Evolutionary conservation across 1,140 invertebrate species (phyloP), one percentile per base, ranked within the genome.

Genomic region (Drosophila paulistorum): DNA sequence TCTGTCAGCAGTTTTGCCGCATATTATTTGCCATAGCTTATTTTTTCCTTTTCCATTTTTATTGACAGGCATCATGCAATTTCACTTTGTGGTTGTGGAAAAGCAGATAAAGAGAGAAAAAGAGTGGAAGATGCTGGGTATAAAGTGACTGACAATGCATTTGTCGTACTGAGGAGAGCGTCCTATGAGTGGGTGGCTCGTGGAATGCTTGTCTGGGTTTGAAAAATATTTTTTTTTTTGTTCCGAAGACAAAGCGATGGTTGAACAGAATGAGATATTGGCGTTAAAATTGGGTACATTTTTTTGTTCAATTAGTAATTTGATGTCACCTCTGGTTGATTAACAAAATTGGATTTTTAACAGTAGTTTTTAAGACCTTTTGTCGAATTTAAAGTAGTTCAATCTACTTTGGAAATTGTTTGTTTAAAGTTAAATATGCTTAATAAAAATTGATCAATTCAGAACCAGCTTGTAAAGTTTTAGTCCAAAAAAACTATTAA

Each of bases 51-150:
- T 35, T 59, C 30, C 17, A 17, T 59, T 37, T 64, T 54, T 64
- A 64, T 64, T 64, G 62, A 64, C 62, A 35, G 30, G 30, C 60
- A 30, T 54, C 48, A 33, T 20, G 51, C 64, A 65, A 65, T 65
- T 65, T 65, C 64, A 55, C 64, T 65, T 41, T 65, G 64, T 26
- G 64, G 64, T 65, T 65, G 33, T 64, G 26, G 33, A 37, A 17
- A 37, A 3, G 23, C 23, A 26, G 23, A 26, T 26, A 51, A 3
- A 10, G 9, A 51, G 20, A 14, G 7, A 10, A 9, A 17, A 20
- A 48, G 45, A 51, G 7, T 7, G 45, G n/a, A 9, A 20, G 33
- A 59, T 14, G 33, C 14, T 7, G 14, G 30, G 30, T 30, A 59
- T 1, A 4, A 20, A 11, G 7, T 37, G 33, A 39, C 42, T 17